phyloP scores from a whole-genome alignment of 1,140 invertebrate genomes.

The Heliconius himera region DNA sequence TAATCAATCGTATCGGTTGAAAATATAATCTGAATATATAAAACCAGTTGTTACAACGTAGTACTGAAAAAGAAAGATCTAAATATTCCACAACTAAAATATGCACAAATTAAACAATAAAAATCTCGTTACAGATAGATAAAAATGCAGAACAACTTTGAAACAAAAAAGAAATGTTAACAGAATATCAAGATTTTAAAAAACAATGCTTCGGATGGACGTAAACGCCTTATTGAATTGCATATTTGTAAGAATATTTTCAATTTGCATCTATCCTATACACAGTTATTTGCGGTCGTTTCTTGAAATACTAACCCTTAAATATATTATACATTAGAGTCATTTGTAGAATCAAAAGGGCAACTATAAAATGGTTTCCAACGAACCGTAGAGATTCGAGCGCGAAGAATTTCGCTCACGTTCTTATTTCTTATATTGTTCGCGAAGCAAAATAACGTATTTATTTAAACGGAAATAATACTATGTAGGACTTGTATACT shows the following conservation, averaged over 20 bases:
- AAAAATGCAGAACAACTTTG: neutral
- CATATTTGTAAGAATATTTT: conserved; percentile 20
- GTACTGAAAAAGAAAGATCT: neutral
- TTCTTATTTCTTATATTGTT: conserved; percentile 20
- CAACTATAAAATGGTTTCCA: neutral
- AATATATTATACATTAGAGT: neutral
- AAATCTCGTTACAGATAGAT: neutral
- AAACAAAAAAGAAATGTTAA: neutral
- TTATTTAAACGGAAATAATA: conserved; percentile 8
- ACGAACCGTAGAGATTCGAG: neutral
- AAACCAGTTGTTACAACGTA: neutral
- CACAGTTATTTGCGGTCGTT: neutral
- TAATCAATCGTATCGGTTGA: too few species aligned
- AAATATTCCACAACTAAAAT: neutral
- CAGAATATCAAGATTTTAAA: conserved; percentile 3
- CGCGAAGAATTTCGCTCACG: conserved; percentile 12
- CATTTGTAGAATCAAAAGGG: neutral
- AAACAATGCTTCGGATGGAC: neutral
- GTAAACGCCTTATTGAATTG: conserved; percentile 23
- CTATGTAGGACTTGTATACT: neutral
- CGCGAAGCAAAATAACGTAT: conserved; percentile 17
- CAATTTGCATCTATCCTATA: conserved; percentile 12
- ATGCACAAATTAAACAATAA: neutral
- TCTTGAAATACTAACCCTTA: neutral
- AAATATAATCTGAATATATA: neutral